Evolutionary conservation across 1,140 invertebrate genomes (phyloP).

Genomic region (Alviniconcha marisindica): DNA sequence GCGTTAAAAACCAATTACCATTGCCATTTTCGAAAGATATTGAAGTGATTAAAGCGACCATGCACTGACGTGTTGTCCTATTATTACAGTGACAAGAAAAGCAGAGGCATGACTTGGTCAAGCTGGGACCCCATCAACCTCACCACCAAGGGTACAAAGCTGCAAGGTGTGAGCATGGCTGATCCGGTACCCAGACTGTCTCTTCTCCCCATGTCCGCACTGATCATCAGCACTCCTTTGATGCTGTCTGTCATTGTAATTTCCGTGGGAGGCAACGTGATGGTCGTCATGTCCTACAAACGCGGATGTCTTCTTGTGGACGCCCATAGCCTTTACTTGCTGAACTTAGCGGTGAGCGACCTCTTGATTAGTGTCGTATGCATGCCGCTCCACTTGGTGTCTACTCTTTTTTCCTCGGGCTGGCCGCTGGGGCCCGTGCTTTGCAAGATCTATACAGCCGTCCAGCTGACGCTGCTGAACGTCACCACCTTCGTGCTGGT

Average conservation of each 20-base stretch:
- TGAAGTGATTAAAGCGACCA: too few species aligned
- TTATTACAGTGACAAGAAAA: too few species aligned
- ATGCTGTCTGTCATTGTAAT: neutral
- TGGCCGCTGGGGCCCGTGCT: neutral
- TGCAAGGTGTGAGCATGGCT: too few species aligned
- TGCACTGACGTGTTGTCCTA: too few species aligned
- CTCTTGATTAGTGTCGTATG: conserved; percentile 2
- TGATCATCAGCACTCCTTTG: neutral
- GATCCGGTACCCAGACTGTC: too few species aligned
- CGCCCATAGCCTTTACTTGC: conserved; percentile 17
- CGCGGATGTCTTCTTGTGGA: neutral
- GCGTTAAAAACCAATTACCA: too few species aligned
- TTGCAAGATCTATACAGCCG: neutral
- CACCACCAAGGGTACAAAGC: too few species aligned
- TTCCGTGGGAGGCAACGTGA: neutral
- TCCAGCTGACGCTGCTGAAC: conserved; percentile 20
- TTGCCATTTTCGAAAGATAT: too few species aligned
- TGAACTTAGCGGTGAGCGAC: conserved; percentile 8
- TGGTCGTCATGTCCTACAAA: conserved; percentile 15
- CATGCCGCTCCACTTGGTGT: neutral
- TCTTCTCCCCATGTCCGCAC: neutral
- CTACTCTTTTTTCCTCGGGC: neutral
- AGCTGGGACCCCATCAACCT: too few species aligned
- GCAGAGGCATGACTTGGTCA: too few species aligned
- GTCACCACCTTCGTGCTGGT: conserved; percentile 19